A percentile compares a stretch with the other conserved stretches of the same genome.
phyloP scores from a whole-genome alignment of 2,113 vertebrate species.

The Rhynchomys soricoides region DNA sequence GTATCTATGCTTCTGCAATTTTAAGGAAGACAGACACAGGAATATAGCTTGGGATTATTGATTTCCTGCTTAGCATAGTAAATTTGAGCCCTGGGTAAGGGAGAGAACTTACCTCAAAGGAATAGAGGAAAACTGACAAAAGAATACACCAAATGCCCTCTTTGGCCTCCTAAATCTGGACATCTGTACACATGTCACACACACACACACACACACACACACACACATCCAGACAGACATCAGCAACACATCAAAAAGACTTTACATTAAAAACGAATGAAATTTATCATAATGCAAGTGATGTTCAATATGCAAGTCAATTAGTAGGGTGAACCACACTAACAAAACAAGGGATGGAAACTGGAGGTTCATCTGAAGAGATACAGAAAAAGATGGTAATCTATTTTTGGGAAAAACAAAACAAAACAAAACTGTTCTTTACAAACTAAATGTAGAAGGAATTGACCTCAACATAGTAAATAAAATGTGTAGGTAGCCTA shows the following conservation, averaged over 20 bases:
- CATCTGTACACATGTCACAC: neutral
- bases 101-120: neutral
- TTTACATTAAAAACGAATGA: neutral
- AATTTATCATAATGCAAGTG: neutral
- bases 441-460: neutral
- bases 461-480: neutral
- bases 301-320: neutral
- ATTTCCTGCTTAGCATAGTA: neutral
- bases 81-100: neutral
- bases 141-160: neutral
- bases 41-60: neutral
- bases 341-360: too few relatives aligned
- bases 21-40: neutral
- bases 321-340: fast-evolving
- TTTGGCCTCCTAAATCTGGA: too few relatives aligned
- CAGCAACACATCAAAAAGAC: neutral
- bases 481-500: neutral
- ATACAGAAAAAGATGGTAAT: neutral
- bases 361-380: neutral
- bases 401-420: too few relatives aligned
- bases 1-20: neutral
- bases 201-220: neutral
- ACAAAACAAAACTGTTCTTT: neutral
- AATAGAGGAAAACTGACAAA: neutral
- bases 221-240: neutral